Percentiles rank a stretch among this genome's conserved stretches.
Evolutionary conservation across 2,113 vertebrate species (phyloP).

Genomic region (Megaptera novaeangliae): DNA sequence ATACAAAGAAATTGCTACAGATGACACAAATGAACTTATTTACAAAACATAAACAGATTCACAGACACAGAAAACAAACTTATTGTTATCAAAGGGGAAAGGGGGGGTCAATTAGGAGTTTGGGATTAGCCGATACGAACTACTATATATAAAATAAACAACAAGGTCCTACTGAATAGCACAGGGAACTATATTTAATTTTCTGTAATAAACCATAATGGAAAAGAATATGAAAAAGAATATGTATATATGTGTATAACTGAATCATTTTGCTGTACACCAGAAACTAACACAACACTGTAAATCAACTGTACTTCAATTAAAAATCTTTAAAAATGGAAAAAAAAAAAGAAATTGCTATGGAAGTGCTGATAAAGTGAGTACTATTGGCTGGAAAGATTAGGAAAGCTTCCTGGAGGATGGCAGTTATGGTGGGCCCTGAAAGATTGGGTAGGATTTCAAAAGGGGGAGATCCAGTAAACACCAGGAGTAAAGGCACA

Average conservation of each 20-base stretch:
- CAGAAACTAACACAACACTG: neutral
- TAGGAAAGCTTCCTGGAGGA: neutral
- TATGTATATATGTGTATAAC: accelerated
- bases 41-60: neutral
- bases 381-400: neutral
- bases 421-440: neutral
- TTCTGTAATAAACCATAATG: neutral
- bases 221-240: neutral
- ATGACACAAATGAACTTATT: neutral
- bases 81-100: neutral
- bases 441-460: neutral
- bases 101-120: neutral
- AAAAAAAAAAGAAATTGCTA: neutral
- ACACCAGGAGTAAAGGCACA: neutral
- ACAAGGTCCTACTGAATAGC: neutral
- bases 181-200: neutral
- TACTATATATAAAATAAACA: neutral
- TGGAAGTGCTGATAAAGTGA: neutral
- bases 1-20: neutral
- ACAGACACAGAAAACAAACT: neutral
- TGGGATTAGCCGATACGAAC: neutral
- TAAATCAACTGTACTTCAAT: neutral
- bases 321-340: neutral
- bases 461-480: neutral
- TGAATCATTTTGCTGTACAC: neutral